A percentile compares a stretch with the other conserved stretches of the same genome.
Conservation (phyloP, 2,888 invertebrate genomes). For the Ectemnius lituratus region DNA sequence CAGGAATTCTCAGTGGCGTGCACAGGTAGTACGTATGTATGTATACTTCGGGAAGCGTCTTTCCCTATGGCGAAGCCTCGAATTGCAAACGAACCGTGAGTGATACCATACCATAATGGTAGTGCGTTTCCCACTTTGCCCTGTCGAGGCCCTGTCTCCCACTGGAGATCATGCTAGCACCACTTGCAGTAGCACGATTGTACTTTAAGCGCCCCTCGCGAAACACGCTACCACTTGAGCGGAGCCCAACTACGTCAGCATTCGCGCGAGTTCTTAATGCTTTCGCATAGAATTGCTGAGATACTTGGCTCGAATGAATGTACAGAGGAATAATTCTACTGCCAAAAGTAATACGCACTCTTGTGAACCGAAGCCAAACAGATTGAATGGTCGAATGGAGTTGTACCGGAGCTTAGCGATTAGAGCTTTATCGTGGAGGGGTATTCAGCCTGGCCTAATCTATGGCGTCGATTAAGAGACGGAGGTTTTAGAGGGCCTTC, state of each 20-base stretch:
- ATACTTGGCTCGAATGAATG: too few species aligned
- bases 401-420: neutral
- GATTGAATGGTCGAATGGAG: neutral
- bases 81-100: constrained; percentile 59
- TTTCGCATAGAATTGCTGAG: too few species aligned
- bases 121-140: constrained; percentile 36
- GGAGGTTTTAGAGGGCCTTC: neutral
- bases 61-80: constrained; percentile 42
- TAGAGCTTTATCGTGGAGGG: neutral
- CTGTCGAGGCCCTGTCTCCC: constrained; percentile 23
- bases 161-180: neutral
- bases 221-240: too few species aligned
- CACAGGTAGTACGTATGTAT: too few species aligned
- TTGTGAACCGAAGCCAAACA: too few species aligned
- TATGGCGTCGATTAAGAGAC: neutral
- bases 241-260: too few species aligned
- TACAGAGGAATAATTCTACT: too few species aligned
- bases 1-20: constrained; percentile 31
- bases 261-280: too few species aligned
- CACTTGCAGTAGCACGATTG: neutral
- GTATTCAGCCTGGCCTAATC: constrained; percentile 1
- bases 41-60: neutral
- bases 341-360: too few species aligned
- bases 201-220: neutral
- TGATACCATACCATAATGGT: constrained; percentile 46